Percentiles rank a stretch among this genome's conserved stretches.
Evolutionary conservation across 1,140 invertebrate genomes (phyloP).

Genomic region (Lasaia peninsularis): DNA sequence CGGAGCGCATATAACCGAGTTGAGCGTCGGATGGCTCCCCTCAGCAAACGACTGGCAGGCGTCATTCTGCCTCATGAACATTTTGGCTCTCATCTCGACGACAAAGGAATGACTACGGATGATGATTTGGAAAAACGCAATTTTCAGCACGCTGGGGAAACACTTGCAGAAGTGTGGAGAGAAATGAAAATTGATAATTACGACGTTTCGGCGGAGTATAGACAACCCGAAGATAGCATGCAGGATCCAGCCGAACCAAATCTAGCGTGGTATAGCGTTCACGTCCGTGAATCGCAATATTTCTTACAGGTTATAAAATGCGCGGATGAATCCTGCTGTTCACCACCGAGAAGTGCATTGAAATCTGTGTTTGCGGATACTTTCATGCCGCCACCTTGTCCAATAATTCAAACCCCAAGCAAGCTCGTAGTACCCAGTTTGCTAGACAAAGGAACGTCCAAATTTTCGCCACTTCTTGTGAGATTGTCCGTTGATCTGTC

Average conservation of each 20-base stretch:
- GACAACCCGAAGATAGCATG: slow-evolving; percentile 13
- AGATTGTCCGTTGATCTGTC: slow-evolving; percentile 23
- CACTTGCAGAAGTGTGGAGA: slow-evolving; percentile 21
- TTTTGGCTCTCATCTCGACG: slow-evolving; percentile 58
- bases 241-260: slow-evolving; percentile 14
- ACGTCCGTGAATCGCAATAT: slow-evolving; percentile 25
- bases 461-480: slow-evolving; percentile 24
- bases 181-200: slow-evolving; percentile 24
- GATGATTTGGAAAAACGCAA: slow-evolving; percentile 21
- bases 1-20: slow-evolving; percentile 41
- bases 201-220: slow-evolving; percentile 19
- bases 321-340: slow-evolving; percentile 13
- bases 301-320: slow-evolving; percentile 26
- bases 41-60: slow-evolving; percentile 52
- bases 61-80: slow-evolving; percentile 57
- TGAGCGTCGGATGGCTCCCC: slow-evolving; percentile 53
- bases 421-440: slow-evolving; percentile 19
- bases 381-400: slow-evolving; percentile 21
- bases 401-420: slow-evolving; percentile 19
- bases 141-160: slow-evolving; percentile 21
- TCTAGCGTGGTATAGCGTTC: slow-evolving; percentile 17
- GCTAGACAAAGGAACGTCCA: slow-evolving; percentile 19
- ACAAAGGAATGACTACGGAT: slow-evolving; percentile 19
- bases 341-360: slow-evolving; percentile 18
- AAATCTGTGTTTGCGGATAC: slow-evolving; percentile 21